Evolutionary conservation across 2,888 invertebrate genomes (phyloP).

Genomic region (Xanthia icteritia): DNA sequence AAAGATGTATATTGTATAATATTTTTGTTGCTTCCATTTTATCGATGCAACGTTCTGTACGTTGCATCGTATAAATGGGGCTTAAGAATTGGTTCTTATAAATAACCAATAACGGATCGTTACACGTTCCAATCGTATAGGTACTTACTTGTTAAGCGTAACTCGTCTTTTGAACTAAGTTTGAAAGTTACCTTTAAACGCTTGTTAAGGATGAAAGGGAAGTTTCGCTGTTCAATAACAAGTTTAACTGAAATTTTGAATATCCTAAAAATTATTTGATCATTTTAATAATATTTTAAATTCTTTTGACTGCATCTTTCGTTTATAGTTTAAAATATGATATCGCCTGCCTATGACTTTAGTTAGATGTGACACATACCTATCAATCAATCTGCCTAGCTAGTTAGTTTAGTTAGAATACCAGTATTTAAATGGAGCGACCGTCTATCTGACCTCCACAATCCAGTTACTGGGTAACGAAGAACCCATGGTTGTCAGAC

Average conservation of each 20-base stretch:
- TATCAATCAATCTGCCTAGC: too few species aligned
- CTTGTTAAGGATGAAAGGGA: conserved; percentile 18
- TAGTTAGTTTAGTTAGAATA: too few species aligned
- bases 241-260: not conserved
- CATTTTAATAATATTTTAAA: not conserved
- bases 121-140: not conserved
- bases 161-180: conserved; percentile 17
- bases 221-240: not conserved
- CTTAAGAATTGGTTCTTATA: not conserved
- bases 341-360: not conserved
- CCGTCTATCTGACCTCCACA: too few species aligned
- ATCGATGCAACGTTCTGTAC: too few species aligned
- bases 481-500: too few species aligned
- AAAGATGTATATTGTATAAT: not conserved
- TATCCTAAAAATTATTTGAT: not conserved
- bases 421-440: too few species aligned
- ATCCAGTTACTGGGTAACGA: too few species aligned
- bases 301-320: not conserved
- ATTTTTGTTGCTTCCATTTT: not conserved
- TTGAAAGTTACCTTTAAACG: conserved; percentile 14
- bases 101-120: not conserved
- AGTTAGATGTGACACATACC: too few species aligned
- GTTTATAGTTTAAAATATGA: not conserved
- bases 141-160: not conserved
- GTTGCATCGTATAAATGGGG: not conserved